Percentiles rank a stretch among this genome's conserved stretches.
Evolutionary conservation across 2,797 vertebrate genomes (phyloP).

Genomic region (Tokudaia tokunoshimensis): DNA sequence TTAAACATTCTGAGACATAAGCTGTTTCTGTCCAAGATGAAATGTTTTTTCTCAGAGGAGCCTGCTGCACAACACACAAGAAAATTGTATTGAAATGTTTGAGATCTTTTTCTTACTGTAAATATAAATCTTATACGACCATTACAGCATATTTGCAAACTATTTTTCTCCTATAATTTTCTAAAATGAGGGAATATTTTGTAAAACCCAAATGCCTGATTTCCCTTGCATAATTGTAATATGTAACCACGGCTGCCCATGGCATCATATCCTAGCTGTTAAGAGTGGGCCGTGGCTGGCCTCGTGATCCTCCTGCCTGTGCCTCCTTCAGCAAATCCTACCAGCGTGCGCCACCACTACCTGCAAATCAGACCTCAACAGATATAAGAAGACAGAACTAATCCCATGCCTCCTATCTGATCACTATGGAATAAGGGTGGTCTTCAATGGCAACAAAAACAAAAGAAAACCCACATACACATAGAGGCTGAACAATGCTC

Average conservation of each 20-base stretch:
- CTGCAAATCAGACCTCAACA: too few relatives aligned
- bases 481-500: too few relatives aligned
- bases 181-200: constrained; percentile 23
- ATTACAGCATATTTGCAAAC: constrained; percentile 35
- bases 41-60: neutral
- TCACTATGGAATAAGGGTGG: too few relatives aligned
- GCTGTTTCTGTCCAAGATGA: neutral
- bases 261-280: neutral
- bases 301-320: too few relatives aligned
- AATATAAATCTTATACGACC: constrained; percentile 38
- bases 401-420: too few relatives aligned
- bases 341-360: too few relatives aligned
- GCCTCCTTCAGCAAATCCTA: too few relatives aligned
- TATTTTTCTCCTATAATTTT: constrained; percentile 42
- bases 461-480: too few relatives aligned
- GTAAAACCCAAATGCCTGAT: constrained; percentile 9
- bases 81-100: constrained; percentile 26
- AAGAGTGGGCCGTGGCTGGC: neutral
- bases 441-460: too few relatives aligned
- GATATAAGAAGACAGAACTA: too few relatives aligned
- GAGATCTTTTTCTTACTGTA: constrained; percentile 55
- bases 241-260: neutral
- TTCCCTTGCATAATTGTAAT: constrained; percentile 22
- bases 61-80: neutral
- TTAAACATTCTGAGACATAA: neutral